These are phyloP conservation scores for Corydoras maculifer DNA, from an alignment of 2,113 vertebrate genomes.

Conservation along the genomic window DNA sequence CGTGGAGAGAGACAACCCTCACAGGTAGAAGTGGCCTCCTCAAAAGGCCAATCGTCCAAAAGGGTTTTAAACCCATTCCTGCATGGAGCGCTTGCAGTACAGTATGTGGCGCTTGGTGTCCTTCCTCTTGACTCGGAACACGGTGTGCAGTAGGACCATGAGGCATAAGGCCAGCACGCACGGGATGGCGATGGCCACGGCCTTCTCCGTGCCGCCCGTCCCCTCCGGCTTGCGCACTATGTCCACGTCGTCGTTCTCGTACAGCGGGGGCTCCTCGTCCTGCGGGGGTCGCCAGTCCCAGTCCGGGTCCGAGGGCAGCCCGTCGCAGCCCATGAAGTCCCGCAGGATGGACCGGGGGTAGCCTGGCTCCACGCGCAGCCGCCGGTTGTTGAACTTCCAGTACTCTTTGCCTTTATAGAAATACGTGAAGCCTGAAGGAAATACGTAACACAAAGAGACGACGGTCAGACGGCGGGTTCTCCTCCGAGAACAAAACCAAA, in stretches of 20 bases:
- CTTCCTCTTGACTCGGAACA: constrained; percentile 98
- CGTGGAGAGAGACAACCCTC: not conserved
- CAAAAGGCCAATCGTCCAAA: not conserved
- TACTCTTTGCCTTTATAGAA: constrained; percentile 99
- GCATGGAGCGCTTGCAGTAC: constrained; percentile 99
- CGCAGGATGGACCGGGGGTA: constrained; percentile 95
- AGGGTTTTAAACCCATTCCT: constrained; percentile 85
- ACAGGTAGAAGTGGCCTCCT: no score
- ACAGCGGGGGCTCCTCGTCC: constrained; percentile 73
- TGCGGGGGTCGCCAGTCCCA: constrained; percentile 64
- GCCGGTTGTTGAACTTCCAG: constrained; percentile 98
- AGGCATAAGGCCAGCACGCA: constrained; percentile 97
- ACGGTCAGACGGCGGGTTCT: not conserved
- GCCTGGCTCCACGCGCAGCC: constrained; percentile 87
- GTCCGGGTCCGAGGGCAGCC: constrained; percentile 72
- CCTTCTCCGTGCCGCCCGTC: constrained; percentile 93
- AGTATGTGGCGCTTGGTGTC: constrained; percentile 99
- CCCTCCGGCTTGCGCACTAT: constrained; percentile 95
- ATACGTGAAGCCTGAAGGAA: constrained; percentile 85
- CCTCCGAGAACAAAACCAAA: no score
- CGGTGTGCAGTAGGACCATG: constrained; percentile 96
- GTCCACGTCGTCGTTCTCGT: constrained; percentile 81
- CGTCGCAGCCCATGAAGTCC: constrained; percentile 98
- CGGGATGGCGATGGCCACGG: constrained; percentile 95
- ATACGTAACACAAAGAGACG: not conserved